Percentiles rank a stretch among this genome's conserved stretches.
These are phyloP conservation scores for Ploceus nigricollis DNA, from an alignment of 2,113 vertebrate genomes.

Conservation along the genomic window DNA sequence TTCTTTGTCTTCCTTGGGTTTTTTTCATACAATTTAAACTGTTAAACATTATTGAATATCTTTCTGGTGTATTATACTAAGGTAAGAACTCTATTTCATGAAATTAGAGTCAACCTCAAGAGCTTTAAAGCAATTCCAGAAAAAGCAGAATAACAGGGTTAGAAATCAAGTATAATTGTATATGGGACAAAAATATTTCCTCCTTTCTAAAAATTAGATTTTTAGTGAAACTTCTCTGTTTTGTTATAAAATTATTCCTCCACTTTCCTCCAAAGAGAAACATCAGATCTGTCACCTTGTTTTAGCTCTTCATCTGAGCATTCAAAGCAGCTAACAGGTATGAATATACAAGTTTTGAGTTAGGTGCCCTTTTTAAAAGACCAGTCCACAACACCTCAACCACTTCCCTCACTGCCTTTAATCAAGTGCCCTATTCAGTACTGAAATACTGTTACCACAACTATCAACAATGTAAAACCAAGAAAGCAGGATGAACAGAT, in stretches of 20 bases:
- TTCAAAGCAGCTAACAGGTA: neutral
- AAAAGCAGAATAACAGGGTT: neutral
- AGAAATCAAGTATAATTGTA: neutral
- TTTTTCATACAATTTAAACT: neutral
- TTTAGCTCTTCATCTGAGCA: neutral
- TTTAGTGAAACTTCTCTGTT: neutral
- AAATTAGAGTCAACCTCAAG: neutral
- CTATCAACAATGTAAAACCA: neutral
- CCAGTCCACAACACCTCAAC: neutral
- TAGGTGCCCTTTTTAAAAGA: neutral
- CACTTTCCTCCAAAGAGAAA: neutral
- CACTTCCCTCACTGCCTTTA: neutral
- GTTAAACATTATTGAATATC: neutral
- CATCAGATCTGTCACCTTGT: neutral
- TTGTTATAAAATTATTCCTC: neutral
- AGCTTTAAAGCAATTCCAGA: neutral
- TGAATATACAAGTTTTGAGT: neutral
- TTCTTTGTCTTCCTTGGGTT: rapidly evolving
- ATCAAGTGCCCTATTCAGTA: neutral
- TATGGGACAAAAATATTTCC: neutral
- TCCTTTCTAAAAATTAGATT: neutral
- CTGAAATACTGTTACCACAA: neutral
- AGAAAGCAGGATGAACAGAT: neutral
- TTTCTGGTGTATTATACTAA: neutral
- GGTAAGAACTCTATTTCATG: neutral